Evolutionary conservation across 2,888 invertebrate species (phyloP).

Genomic region (Eupithecia subumbrata): DNA sequence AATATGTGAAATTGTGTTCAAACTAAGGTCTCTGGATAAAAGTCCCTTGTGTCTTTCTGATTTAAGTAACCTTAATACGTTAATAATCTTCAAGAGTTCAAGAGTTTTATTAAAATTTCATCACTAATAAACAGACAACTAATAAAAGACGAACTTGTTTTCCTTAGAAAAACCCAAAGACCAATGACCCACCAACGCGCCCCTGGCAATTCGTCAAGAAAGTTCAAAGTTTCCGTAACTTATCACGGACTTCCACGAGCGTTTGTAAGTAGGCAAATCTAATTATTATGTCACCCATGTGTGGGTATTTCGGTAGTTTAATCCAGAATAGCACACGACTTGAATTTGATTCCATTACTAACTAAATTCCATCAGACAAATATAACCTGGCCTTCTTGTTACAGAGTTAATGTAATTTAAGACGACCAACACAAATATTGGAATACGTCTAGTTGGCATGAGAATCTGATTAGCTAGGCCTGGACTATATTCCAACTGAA

Average conservation of each 20-base stretch:
- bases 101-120: not conserved
- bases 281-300: slow-evolving; percentile 34
- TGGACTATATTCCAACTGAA: slow-evolving; percentile 67
- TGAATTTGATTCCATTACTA: slow-evolving; percentile 69
- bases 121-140: not conserved
- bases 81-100: not conserved
- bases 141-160: not conserved
- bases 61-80: not conserved
- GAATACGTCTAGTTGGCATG: slow-evolving; percentile 70
- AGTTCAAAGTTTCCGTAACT: slow-evolving; percentile 19
- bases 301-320: slow-evolving; percentile 35
- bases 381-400: slow-evolving; percentile 76
- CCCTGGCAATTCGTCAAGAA: slow-evolving; percentile 18
- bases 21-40: not conserved
- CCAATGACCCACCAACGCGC: slow-evolving; percentile 17
- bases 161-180: slow-evolving; percentile 12
- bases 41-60: not conserved
- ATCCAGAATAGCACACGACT: slow-evolving; percentile 65
- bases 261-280: slow-evolving; percentile 24
- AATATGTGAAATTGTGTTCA: too few relatives aligned
- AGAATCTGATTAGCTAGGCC: slow-evolving; percentile 71
- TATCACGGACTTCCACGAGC: slow-evolving; percentile 10
- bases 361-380: slow-evolving; percentile 75
- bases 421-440: slow-evolving; percentile 79
- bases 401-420: slow-evolving; percentile 79